These are phyloP conservation scores for Periplaneta americana DNA, from an alignment of 1,140 invertebrate species.

Conservation along the genomic window DNA sequence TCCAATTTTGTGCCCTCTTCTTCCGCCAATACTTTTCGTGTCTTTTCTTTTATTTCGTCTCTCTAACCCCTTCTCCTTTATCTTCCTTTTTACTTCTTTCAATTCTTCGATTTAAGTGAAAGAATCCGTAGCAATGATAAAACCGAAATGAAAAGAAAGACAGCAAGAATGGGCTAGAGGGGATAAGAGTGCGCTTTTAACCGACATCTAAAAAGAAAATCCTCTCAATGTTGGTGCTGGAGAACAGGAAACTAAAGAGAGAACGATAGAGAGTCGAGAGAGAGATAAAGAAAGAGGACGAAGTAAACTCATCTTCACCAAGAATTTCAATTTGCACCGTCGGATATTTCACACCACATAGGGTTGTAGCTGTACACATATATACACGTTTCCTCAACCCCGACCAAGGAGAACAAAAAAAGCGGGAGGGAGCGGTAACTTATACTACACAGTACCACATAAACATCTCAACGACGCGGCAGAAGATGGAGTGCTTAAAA, in stretches of 20 bases:
- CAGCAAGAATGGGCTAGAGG: neutral
- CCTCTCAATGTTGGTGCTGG: neutral
- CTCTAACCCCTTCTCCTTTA: neutral
- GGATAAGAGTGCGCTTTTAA: neutral
- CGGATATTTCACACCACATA: neutral
- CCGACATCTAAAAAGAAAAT: neutral
- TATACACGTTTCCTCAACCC: neutral
- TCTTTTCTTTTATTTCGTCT: neutral
- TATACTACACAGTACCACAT: neutral
- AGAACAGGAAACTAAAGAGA: neutral
- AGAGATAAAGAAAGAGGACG: neutral
- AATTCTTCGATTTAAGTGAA: neutral
- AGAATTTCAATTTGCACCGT: conserved; percentile 9
- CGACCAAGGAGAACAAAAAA: neutral
- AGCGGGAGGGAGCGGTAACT: neutral
- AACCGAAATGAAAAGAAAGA: neutral
- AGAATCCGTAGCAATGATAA: neutral
- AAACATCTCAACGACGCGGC: neutral
- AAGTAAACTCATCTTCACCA: conserved; percentile 1
- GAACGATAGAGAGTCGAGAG: neutral
- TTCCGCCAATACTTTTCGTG: neutral
- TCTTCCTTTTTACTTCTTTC: neutral
- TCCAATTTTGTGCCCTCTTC: neutral
- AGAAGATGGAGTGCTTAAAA: neutral
- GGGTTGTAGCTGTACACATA: neutral